Evolutionary conservation across 2,888 invertebrate species (phyloP).

Genomic region (Neoitamus cyanurus): DNA sequence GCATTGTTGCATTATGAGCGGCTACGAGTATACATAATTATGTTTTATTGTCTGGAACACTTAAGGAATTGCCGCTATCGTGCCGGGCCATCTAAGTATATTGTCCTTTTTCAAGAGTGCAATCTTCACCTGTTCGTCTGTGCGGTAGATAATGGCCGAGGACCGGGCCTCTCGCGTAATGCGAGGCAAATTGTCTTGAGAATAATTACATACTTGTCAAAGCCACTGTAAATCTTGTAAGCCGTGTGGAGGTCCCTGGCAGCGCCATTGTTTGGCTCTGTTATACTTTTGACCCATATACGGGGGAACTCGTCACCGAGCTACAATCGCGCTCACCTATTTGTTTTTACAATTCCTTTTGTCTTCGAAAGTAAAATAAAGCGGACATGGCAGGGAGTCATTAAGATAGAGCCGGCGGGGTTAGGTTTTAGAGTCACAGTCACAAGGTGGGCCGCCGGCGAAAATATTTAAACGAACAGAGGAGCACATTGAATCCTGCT

Average conservation of each 20-base stretch:
- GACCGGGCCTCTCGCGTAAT: not conserved
- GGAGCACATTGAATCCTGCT: conserved; percentile 22
- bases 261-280: not conserved
- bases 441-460: conserved; percentile 23
- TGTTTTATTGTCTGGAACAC: not conserved
- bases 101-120: conserved; percentile 1
- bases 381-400: conserved; percentile 45
- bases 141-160: not conserved
- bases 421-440: conserved; percentile 45
- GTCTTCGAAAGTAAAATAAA: conserved; percentile 43
- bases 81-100: not conserved
- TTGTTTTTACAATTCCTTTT: conserved; percentile 43
- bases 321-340: conserved; percentile 26
- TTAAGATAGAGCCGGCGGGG: conserved; percentile 48
- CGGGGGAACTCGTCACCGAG: conserved; percentile 8
- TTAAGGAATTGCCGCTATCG: not conserved
- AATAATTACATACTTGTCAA: conserved; percentile 32
- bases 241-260: not conserved
- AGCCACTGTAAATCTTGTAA: conserved; percentile 13
- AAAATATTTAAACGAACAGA: conserved; percentile 44
- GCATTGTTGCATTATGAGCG: not conserved
- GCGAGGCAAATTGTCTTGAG: not conserved
- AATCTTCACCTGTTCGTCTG: conserved; percentile 1
- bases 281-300: conserved; percentile 44
- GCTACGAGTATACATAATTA: not conserved